Percentiles rank a stretch among this genome's conserved stretches.
Conservation (phyloP, 2,113 vertebrate genomes). For the Psilopogon haemacephalus region DNA sequence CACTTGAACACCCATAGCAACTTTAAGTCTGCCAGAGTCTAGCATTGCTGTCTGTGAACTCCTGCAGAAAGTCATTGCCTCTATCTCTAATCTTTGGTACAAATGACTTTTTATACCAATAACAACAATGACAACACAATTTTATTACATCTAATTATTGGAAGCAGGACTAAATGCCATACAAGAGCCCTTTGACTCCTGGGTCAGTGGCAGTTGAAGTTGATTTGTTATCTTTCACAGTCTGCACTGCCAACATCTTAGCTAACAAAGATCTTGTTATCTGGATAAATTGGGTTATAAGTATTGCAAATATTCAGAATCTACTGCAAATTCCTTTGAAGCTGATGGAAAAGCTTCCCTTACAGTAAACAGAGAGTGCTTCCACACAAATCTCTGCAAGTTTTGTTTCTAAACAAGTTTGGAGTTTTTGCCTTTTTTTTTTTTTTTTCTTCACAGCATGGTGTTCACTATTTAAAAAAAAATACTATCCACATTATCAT, state of each 20-base stretch:
- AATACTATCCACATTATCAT: neutral
- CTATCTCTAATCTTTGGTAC: neutral
- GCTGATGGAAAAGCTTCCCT: neutral
- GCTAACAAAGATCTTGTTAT: conserved; percentile 13
- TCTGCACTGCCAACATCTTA: conserved; percentile 9
- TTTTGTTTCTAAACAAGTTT: neutral
- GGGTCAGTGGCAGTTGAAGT: neutral
- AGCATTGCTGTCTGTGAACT: neutral
- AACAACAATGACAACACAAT: neutral
- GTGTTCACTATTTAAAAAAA: neutral
- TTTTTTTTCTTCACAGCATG: neutral
- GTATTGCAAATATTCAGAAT: conserved; percentile 7
- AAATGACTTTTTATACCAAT: neutral
- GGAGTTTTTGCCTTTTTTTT: neutral
- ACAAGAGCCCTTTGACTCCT: neutral
- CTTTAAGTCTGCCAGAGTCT: neutral
- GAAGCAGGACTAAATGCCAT: neutral
- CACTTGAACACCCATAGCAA: neutral
- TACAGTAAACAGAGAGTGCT: neutral
- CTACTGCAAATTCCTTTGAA: neutral
- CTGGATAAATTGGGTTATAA: conserved; percentile 18
- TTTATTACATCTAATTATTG: conserved; percentile 14
- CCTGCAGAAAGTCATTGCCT: neutral
- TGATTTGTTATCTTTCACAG: neutral
- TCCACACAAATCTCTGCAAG: neutral